Percentiles rank a stretch among this genome's conserved stretches.
These are phyloP conservation scores for Leguminivora glycinivorella DNA, from an alignment of 1,140 invertebrate species.

Conservation along the genomic window DNA sequence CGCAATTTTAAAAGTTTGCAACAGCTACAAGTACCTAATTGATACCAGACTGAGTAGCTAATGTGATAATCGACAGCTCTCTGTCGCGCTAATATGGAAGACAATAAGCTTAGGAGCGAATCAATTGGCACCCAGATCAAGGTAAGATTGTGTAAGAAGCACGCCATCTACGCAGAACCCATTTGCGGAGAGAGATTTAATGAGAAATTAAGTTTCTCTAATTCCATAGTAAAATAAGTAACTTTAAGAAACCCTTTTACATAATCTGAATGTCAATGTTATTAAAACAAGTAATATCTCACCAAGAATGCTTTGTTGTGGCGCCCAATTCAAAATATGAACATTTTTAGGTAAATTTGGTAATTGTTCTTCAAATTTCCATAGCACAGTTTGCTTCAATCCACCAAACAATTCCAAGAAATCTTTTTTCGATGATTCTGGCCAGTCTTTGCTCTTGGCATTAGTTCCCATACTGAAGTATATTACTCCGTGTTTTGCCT, in stretches of 20 bases:
- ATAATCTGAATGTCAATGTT: neutral
- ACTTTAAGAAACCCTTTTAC: neutral
- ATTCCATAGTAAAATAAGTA: too few relatives aligned
- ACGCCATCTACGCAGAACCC: too few relatives aligned
- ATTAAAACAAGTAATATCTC: neutral
- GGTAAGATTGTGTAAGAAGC: too few relatives aligned
- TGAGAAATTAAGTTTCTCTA: too few relatives aligned
- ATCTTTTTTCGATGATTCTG: slow-evolving; percentile 35
- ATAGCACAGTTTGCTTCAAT: slow-evolving; percentile 54
- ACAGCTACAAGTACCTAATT: too few relatives aligned
- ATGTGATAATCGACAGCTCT: too few relatives aligned
- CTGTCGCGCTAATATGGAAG: too few relatives aligned
- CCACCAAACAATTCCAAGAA: slow-evolving; percentile 45
- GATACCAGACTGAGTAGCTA: too few relatives aligned
- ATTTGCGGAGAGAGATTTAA: too few relatives aligned
- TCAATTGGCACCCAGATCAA: too few relatives aligned
- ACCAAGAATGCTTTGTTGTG: slow-evolving; percentile 53
- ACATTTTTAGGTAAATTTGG: slow-evolving; percentile 49
- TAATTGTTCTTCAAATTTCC: slow-evolving; percentile 55
- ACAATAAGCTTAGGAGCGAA: too few relatives aligned
- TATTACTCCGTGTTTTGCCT: slow-evolving; percentile 79
- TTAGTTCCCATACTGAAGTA: slow-evolving; percentile 83
- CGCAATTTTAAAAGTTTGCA: slow-evolving; percentile 10
- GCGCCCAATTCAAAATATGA: slow-evolving; percentile 52
- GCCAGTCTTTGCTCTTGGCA: slow-evolving; percentile 70